phyloP scores from a whole-genome alignment of 53 echinoderm and acorn worm species.

The Crossaster papposus region DNA sequence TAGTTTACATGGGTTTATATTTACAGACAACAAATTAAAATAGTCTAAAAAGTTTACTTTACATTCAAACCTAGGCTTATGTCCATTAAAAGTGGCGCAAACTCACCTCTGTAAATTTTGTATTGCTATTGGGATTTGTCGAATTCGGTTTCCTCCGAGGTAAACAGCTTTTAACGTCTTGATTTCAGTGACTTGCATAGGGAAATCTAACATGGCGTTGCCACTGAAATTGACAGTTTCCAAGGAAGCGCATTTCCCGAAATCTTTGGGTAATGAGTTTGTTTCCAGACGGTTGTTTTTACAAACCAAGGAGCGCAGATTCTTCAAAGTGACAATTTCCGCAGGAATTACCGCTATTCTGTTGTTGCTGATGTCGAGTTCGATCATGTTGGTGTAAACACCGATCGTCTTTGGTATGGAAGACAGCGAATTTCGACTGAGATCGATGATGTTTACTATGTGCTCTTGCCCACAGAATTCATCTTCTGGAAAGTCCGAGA shows the following conservation, averaged over 20 bases:
- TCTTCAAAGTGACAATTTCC: slow-evolving; percentile 67
- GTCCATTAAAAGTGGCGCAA: background rate
- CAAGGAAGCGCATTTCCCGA: slow-evolving; percentile 72
- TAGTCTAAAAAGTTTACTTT: too few relatives aligned
- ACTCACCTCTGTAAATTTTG: slow-evolving; percentile 75
- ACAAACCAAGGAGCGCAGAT: slow-evolving; percentile 66
- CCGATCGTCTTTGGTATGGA: slow-evolving; percentile 70
- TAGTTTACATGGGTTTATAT: too few relatives aligned
- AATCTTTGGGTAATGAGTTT: slow-evolving; percentile 88
- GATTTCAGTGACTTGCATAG: slow-evolving; percentile 73
- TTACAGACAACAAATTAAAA: too few relatives aligned
- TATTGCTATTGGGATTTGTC: slow-evolving; percentile 75
- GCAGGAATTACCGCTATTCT: slow-evolving; percentile 72
- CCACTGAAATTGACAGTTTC: slow-evolving; percentile 86
- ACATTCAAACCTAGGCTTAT: too few relatives aligned
- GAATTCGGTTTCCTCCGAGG: slow-evolving; percentile 86
- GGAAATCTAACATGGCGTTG: slow-evolving; percentile 84
- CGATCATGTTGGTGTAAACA: slow-evolving; percentile 69
- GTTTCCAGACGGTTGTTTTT: slow-evolving; percentile 86
- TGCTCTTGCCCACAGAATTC: slow-evolving; percentile 66
- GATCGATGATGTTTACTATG: slow-evolving; percentile 66
- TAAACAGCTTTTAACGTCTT: slow-evolving; percentile 69
- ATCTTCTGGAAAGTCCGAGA: slow-evolving; percentile 69
- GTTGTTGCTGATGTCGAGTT: slow-evolving; percentile 90
- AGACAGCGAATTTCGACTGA: slow-evolving; percentile 77